Percentiles rank a stretch among this genome's conserved stretches.
phyloP scores from a whole-genome alignment of 2,113 vertebrate genomes.

The Syrmaticus mikado region DNA sequence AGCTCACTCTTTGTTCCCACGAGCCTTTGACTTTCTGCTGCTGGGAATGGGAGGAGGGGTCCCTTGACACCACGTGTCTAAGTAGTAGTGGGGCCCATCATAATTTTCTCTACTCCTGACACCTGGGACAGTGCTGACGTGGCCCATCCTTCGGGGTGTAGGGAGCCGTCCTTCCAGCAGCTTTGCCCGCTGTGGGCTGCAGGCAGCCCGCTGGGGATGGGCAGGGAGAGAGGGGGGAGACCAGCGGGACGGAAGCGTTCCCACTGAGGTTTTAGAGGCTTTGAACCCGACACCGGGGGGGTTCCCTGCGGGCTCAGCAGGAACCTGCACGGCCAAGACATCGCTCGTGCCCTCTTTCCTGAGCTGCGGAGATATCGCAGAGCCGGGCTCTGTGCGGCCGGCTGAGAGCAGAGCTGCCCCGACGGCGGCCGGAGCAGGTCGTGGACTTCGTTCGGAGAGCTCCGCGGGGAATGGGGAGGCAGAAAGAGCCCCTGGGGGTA shows the following conservation, averaged over 20 bases:
- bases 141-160: fast-evolving
- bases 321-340: fast-evolving
- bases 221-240: neutral
- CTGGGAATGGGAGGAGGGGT: neutral
- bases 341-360: fast-evolving
- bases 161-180: neutral
- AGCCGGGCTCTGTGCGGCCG: fast-evolving
- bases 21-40: neutral
- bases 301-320: neutral
- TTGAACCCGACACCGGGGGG: neutral
- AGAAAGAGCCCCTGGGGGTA: neutral
- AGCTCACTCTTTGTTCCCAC: neutral
- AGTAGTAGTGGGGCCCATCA: neutral
- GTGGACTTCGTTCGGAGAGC: fast-evolving
- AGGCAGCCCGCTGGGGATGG: neutral
- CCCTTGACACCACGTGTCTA: neutral
- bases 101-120: neutral
- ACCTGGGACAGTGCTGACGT: neutral
- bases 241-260: fast-evolving
- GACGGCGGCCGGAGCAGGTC: neutral
- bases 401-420: neutral
- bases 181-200: neutral
- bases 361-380: neutral
- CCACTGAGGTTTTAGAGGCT: neutral
- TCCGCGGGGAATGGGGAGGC: neutral